Conservation (phyloP, 1,140 invertebrate genomes). For the Papilio dardanus region DNA sequence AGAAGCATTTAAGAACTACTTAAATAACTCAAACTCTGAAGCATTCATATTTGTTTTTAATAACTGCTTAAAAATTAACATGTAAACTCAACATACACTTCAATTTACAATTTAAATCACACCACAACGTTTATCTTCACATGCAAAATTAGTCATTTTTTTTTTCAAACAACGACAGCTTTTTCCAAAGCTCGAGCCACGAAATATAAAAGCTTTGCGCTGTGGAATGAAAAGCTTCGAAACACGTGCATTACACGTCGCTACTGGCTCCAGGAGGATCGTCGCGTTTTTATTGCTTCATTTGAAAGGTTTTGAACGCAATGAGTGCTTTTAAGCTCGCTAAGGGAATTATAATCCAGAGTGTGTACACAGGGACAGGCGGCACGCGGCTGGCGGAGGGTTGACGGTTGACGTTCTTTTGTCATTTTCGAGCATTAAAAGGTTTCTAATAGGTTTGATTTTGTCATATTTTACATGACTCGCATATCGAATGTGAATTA, state of each 20-base stretch:
- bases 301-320: constrained; percentile 37
- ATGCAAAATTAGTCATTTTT: background rate
- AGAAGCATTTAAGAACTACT: too few species aligned
- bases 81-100: background rate
- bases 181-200: background rate
- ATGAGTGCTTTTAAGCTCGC: constrained; percentile 37
- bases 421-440: background rate
- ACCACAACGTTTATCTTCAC: background rate
- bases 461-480: background rate
- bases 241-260: constrained; percentile 3
- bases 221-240: constrained; percentile 27
- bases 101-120: background rate
- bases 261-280: constrained; percentile 19
- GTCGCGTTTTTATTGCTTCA: constrained; percentile 38
- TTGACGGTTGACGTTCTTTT: background rate
- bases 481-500: background rate
- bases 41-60: too few species aligned
- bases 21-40: too few species aligned
- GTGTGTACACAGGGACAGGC: constrained; percentile 24
- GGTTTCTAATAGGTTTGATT: background rate
- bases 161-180: constrained; percentile 19
- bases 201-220: constrained; percentile 16
- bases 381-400: background rate
- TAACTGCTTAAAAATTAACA: too few species aligned
- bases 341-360: constrained; percentile 35